phyloP scores from a whole-genome alignment of 2,888 invertebrate species.

The Andrena bicolor region DNA sequence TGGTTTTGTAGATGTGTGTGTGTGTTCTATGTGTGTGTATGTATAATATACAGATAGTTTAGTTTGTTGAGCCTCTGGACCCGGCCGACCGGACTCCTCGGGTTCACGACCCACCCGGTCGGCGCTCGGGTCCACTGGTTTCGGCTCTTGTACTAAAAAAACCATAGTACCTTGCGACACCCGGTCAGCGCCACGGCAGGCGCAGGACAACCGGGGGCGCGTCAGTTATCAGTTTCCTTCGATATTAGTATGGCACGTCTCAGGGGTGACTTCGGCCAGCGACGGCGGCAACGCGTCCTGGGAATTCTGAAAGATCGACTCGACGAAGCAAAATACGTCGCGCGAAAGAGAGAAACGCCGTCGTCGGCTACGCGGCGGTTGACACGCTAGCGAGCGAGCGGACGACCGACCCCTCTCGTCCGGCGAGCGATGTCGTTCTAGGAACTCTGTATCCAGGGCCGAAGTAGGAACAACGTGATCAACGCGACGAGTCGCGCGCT shows the following conservation, averaged over 20 bases:
- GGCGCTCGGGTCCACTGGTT: slow-evolving; percentile 45
- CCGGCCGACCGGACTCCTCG: slow-evolving; percentile 23
- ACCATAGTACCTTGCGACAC: slow-evolving; percentile 73
- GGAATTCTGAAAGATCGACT: slow-evolving; percentile 58
- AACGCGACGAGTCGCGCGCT: slow-evolving; percentile 41
- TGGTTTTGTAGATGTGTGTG: slow-evolving; percentile 49
- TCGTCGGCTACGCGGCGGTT: neutral
- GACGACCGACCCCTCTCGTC: neutral
- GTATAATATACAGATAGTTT: slow-evolving; percentile 69
- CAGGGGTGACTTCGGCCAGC: slow-evolving; percentile 69
- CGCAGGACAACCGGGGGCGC: slow-evolving; percentile 21
- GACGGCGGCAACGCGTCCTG: slow-evolving; percentile 67
- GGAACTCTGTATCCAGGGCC: slow-evolving; percentile 65
- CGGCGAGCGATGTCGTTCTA: slow-evolving; percentile 47
- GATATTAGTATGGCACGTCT: slow-evolving; percentile 82
- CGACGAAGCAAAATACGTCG: slow-evolving; percentile 34
- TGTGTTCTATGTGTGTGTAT: slow-evolving; percentile 45
- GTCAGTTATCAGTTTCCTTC: slow-evolving; percentile 59
- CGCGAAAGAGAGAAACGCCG: slow-evolving; percentile 12
- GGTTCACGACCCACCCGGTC: neutral
- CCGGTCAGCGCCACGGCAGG: neutral
- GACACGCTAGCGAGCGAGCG: neutral
- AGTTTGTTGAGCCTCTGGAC: slow-evolving; percentile 76
- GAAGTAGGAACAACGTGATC: slow-evolving; percentile 67
- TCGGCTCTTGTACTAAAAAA: slow-evolving; percentile 78